phyloP scores from a whole-genome alignment of 2,888 invertebrate genomes.

The Agapetus fuscipes region DNA sequence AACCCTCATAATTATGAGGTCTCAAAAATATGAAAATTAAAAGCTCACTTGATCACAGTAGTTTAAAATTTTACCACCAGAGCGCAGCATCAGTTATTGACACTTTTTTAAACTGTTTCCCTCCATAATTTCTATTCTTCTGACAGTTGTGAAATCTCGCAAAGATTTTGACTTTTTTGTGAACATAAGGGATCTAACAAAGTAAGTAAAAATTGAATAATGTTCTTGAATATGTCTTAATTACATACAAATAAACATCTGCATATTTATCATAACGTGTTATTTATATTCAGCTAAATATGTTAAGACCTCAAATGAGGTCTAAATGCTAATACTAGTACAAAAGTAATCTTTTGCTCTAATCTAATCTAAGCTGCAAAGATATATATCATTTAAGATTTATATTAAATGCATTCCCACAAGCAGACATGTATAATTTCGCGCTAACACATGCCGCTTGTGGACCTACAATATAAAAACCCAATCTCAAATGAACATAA shows the following conservation, averaged over 20 bases:
- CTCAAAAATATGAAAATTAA: not conserved
- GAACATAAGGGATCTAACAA: too few species aligned
- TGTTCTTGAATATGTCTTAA: not conserved
- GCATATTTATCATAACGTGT: not conserved
- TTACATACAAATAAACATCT: not conserved
- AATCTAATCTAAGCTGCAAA: too few species aligned
- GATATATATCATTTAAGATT: too few species aligned
- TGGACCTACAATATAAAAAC: too few species aligned
- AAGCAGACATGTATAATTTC: too few species aligned
- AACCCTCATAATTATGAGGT: too few species aligned
- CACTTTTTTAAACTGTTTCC: not conserved
- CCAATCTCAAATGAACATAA: too few species aligned
- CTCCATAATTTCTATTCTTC: constrained; percentile 1
- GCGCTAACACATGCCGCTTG: too few species aligned
- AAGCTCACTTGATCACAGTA: not conserved
- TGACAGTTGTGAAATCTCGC: constrained; percentile 3
- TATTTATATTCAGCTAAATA: not conserved
- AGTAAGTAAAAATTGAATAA: constrained; percentile 2
- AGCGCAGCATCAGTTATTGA: constrained; percentile 2
- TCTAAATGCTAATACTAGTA: constrained; percentile 3
- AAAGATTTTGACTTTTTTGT: too few species aligned
- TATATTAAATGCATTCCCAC: too few species aligned
- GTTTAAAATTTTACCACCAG: not conserved
- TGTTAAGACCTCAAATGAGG: constrained; percentile 3
- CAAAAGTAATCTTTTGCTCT: constrained; percentile 2